Conservation (phyloP, 2,888 invertebrate genomes). For the Buathra laborator region DNA sequence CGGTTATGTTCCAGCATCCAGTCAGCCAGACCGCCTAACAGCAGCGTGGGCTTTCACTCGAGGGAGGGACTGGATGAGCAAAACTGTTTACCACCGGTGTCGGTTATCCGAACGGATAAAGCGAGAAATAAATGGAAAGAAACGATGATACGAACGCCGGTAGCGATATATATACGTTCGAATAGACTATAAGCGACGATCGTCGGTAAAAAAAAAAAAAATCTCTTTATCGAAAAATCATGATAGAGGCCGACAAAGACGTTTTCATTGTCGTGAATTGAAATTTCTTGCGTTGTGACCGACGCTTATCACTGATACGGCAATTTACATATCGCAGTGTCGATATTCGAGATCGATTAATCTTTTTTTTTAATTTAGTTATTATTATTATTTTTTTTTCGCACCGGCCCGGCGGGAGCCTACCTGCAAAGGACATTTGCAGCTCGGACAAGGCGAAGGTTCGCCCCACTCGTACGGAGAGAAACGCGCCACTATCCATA, state of each 20-base stretch:
- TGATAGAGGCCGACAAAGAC: not conserved
- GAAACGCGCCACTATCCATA: slow-evolving; percentile 94
- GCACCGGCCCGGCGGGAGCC: slow-evolving; percentile 78
- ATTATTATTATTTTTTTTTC: not conserved
- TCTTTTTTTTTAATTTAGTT: slow-evolving; percentile 4
- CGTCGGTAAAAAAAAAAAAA: slow-evolving; percentile 17
- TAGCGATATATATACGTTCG: not conserved
- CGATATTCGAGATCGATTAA: slow-evolving; percentile 40
- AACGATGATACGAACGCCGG: slow-evolving; percentile 32
- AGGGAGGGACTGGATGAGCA: slow-evolving; percentile 56
- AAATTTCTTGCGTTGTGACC: slow-evolving; percentile 32
- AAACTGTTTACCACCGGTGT: slow-evolving; percentile 68
- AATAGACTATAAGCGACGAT: not conserved
- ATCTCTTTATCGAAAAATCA: not conserved
- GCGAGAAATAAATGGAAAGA: slow-evolving; percentile 41
- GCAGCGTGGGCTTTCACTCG: slow-evolving; percentile 41
- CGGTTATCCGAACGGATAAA: slow-evolving; percentile 53
- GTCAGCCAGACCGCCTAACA: slow-evolving; percentile 14
- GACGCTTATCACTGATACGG: not conserved
- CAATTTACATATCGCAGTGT: not conserved
- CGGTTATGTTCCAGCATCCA: slow-evolving; percentile 26
- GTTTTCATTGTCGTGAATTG: not conserved
- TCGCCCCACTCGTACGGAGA: slow-evolving; percentile 94
- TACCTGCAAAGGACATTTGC: slow-evolving; percentile 85
- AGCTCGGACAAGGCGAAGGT: slow-evolving; percentile 87